Percentiles rank a stretch among this genome's conserved stretches.
These are phyloP conservation scores for Lapara coniferarum DNA, from an alignment of 2,888 invertebrate species.

Conservation along the genomic window DNA sequence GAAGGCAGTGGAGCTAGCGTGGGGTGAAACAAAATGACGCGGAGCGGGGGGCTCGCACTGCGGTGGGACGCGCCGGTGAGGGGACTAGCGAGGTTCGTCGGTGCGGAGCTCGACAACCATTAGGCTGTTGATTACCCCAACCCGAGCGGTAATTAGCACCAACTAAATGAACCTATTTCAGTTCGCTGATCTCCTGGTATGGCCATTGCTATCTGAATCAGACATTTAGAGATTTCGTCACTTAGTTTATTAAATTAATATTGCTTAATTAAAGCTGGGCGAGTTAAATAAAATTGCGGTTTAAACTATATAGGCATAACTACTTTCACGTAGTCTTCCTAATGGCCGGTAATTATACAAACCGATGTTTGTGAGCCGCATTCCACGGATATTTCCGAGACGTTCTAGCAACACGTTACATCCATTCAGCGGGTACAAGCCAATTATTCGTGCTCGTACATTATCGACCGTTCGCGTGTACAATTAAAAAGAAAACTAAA, in stretches of 20 bases:
- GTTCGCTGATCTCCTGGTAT: constrained; percentile 61
- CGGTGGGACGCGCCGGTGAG: constrained; percentile 23
- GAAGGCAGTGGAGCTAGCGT: constrained; percentile 25
- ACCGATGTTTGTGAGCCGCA: constrained; percentile 23
- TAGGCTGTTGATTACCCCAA: constrained; percentile 71
- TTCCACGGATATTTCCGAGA: constrained; percentile 26
- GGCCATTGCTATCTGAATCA: constrained; percentile 54
- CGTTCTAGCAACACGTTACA: not conserved
- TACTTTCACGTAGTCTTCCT: not conserved
- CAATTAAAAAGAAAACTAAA: constrained; percentile 11
- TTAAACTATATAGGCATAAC: constrained; percentile 1
- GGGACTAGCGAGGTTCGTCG: constrained; percentile 35
- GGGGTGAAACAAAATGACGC: constrained; percentile 29
- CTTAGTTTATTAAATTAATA: constrained; percentile 26
- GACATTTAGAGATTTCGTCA: constrained; percentile 42
- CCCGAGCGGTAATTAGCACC: constrained; percentile 72
- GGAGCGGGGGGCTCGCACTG: constrained; percentile 24
- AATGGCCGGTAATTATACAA: constrained; percentile 16
- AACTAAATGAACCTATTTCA: constrained; percentile 73
- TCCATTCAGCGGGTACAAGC: not conserved
- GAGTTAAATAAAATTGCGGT: not conserved
- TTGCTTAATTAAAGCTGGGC: constrained; percentile 24
- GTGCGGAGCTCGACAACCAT: constrained; percentile 58
- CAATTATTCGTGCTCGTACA: not conserved
- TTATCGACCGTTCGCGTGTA: constrained; percentile 6